phyloP scores from a whole-genome alignment of 2,797 vertebrate species.

The Tadarida brasiliensis region DNA sequence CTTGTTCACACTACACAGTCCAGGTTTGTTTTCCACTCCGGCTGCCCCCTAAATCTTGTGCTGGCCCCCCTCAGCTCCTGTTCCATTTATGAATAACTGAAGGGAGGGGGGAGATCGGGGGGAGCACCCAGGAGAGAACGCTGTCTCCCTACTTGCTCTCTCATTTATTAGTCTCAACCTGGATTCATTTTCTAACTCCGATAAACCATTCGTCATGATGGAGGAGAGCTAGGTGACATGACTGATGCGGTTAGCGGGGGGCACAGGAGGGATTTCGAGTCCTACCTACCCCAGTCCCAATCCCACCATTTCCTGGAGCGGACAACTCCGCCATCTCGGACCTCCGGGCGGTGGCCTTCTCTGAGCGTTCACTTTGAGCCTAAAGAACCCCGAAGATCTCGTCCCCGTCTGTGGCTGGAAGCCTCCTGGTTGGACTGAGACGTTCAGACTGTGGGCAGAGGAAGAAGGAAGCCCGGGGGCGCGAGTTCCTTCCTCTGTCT shows the following conservation, averaged over 20 bases:
- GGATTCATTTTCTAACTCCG: not conserved
- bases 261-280: not conserved
- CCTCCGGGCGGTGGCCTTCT: fast-evolving
- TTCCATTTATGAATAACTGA: not conserved
- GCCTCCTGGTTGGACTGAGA: not conserved
- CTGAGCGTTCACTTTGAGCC: not conserved
- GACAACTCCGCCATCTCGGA: not conserved
- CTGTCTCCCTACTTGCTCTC: not conserved
- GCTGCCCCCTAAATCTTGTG: not conserved
- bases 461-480: not conserved
- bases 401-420: not conserved
- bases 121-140: not conserved
- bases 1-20: not conserved
- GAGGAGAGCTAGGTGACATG: not conserved
- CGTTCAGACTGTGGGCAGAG: not conserved
- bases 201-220: not conserved
- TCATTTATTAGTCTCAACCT: slow-evolving; percentile 22
- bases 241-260: not conserved
- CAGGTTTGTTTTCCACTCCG: not conserved
- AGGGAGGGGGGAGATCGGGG: not conserved
- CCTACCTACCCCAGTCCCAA: not conserved
- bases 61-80: not conserved
- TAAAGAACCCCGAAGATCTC: not conserved
- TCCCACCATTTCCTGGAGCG: not conserved
- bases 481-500: not conserved